Evolutionary conservation across 1,140 invertebrate species (phyloP), one percentile per base, ranked within the genome.

Genomic region (Hypothenemus hampei): DNA sequence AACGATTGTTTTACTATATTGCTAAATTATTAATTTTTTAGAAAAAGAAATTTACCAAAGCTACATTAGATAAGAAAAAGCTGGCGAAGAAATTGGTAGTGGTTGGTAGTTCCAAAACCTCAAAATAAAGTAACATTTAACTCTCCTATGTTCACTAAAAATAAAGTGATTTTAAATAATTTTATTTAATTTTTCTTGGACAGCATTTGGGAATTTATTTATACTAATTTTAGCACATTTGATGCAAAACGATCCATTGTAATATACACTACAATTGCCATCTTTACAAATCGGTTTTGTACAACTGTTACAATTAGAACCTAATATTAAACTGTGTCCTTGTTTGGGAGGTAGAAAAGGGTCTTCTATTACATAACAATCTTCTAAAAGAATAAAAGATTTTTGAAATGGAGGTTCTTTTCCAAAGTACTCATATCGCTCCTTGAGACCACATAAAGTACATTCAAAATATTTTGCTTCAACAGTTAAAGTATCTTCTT

Each of bases 331-430:
- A 65, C 87, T 79, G 71, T 88, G 80, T 22, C 80, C 80, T 67
- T 77, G 81, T 55, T 78, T 77, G 13, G 80, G 76, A 1, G 81
- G 72, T 65, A 79, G 79, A 65, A 92, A 93, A 3, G 90, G 89
- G 76, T 93, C 89, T 65, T 85, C 84, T 78, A 89, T 87, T 0
- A 91, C 69, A 69, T 86, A 93, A 55, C 79, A 82, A 8, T 87
- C 79, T 54, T 67, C 63, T 6, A 84, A 68, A 26, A 77, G 65
- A 49, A 76, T 77, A 45, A 65, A 69, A 22, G 74, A 69, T 55
- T 78, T 77, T 10, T 80, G 77, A 66, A 87, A 90, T 3, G 85
- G 82, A 33, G 87, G 85, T 59, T 76, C 75, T 4, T 65, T 72
- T 1, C 87, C 88, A 69, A 82, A 85, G 64, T 87, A 90, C 56